Evolutionary conservation across 2,113 vertebrate species (phyloP).

Genomic region (Gopherus flavomarginatus): DNA sequence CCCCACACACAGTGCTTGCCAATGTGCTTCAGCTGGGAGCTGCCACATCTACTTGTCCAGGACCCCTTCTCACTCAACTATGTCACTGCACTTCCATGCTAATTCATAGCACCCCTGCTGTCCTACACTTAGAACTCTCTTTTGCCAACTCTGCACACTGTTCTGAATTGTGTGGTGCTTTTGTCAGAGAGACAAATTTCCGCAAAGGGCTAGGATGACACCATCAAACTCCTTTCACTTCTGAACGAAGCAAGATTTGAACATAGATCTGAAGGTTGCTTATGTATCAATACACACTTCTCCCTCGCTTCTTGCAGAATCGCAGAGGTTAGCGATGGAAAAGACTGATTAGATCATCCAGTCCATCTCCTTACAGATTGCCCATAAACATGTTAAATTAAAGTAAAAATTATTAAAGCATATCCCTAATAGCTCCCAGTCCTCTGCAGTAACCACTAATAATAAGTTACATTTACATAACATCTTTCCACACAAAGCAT

Average conservation of each 20-base stretch:
- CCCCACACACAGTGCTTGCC: rapidly evolving
- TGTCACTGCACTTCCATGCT: background rate
- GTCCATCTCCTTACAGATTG: background rate
- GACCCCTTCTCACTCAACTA: background rate
- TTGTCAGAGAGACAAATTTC: background rate
- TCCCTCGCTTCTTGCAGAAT: background rate
- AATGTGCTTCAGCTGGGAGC: rapidly evolving
- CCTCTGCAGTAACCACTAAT: background rate
- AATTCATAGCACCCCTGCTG: rapidly evolving
- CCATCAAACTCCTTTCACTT: background rate
- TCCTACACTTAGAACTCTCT: background rate
- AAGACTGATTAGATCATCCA: background rate
- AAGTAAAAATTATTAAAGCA: background rate
- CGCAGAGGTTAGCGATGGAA: background rate
- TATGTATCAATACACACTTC: too few species aligned
- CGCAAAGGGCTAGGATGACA: background rate
- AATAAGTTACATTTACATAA: background rate
- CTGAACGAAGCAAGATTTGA: background rate
- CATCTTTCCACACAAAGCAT: conserved; percentile 9
- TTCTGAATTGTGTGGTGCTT: rapidly evolving
- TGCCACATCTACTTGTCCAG: rapidly evolving
- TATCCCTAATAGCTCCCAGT: background rate
- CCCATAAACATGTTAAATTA: background rate
- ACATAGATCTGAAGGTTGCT: background rate
- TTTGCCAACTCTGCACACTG: rapidly evolving